phyloP scores from a whole-genome alignment of 2,113 vertebrate species.

The Pangasianodon hypophthalmus region DNA sequence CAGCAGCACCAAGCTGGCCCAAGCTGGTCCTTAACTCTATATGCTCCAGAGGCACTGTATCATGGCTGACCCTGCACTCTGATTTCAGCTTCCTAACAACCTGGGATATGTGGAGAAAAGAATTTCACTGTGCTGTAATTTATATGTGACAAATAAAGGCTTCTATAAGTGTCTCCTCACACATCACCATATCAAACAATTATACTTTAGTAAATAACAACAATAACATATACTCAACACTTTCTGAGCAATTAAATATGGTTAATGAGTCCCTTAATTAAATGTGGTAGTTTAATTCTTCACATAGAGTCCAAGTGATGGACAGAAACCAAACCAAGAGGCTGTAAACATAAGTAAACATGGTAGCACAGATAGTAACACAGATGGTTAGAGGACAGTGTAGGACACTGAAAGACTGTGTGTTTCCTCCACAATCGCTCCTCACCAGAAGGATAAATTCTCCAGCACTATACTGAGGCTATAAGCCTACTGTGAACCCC shows the following conservation, averaged over 20 bases:
- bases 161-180: not conserved
- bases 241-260: not conserved
- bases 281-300: not conserved
- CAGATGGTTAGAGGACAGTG: constrained; percentile 10
- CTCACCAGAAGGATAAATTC: not conserved
- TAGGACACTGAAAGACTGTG: not conserved
- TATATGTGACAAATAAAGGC: not conserved
- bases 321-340: not conserved
- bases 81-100: not conserved
- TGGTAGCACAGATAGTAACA: not conserved
- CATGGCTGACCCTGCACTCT: not conserved
- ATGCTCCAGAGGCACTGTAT: not conserved
- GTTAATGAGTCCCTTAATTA: too few species aligned
- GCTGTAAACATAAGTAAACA: constrained; percentile 1
- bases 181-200: not conserved
- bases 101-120: not conserved
- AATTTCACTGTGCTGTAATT: not conserved
- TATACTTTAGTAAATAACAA: not conserved
- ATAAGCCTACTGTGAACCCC: not conserved
- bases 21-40: too few species aligned
- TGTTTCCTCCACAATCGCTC: not conserved
- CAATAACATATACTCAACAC: not conserved
- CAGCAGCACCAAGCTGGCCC: too few species aligned
- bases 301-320: not conserved
- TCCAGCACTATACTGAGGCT: not conserved